Evolutionary conservation across 2,888 invertebrate genomes (phyloP), one percentile per base, ranked within the genome.

Genomic region (Ethmia dodecea): DNA sequence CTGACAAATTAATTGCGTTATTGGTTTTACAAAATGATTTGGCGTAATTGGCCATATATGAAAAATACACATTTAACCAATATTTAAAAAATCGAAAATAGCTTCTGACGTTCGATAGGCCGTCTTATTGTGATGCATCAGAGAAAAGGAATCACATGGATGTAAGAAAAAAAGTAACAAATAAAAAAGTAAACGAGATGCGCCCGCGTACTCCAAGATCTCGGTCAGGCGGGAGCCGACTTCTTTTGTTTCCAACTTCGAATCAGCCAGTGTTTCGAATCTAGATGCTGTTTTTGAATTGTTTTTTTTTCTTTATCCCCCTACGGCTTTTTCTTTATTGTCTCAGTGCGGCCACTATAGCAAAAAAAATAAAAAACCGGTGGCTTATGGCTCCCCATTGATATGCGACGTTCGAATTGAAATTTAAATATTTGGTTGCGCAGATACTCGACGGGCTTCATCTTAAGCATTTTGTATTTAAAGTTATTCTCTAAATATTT

Each of bases 311-410:
- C 54, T 60, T 69, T 74, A n/a, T 78, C 52, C 52, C 62, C 61
- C 65, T 71, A 65, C 65, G 65, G 71, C 74, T 74, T 81, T 83
- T 83, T 83, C 79, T 80, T 83, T 86, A 83, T 83, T 83, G 81
- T 83, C 79, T 77, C 76, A 73, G 75, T 72, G 71, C 73, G 64
- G 69, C 59, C 76, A 71, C 64, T 53, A 64, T 54, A 62, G 67
- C 65, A 54, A 72, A 70, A 76, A 77, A 67, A 73, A 64, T 61
- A 74, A 75, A 72, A 70, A 60, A 64, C 71, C 78, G 79, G 84
- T 86, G 84, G 84, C 84, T 86, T 86, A 86, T 86, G 84, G 83
- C 73, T 79, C 80, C 77, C 83, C 84, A 86, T 86, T 86, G 84
- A 84, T 86, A 86, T 86, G 83, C 83, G 79, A 77, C 75, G 73